Evolutionary conservation across 1,140 invertebrate genomes (phyloP), one percentile per base, ranked within the genome.

Genomic region (Nylanderia fulva): DNA sequence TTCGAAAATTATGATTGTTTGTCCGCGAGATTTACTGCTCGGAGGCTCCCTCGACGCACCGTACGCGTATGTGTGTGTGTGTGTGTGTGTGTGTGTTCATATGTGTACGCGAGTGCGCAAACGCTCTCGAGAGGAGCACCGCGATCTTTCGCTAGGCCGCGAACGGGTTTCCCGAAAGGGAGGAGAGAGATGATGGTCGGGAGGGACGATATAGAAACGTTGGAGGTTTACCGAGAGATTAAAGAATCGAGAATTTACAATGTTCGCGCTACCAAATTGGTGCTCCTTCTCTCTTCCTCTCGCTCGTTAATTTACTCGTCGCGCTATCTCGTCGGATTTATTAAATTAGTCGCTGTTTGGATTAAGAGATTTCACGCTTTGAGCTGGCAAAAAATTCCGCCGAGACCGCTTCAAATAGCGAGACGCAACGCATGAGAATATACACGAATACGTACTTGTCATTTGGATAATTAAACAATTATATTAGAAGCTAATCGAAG

Each of bases 1-100:
- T 92, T 93, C 91, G 92, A 92, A 93, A 94, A 94, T 94, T 94
- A 94, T 94, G 93, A 94, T 94, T 94, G 92, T 94, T 94, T 94
- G 94, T 94, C 92, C 92, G 90, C 85, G 90, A 93, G 92, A 94
- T 94, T 94, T 94, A 94, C 93, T 92, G 91, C 92, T 82, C 61
- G 83, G 85, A 82, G 85, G 86, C 86, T 83, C 85, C 77, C 86
- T 83, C 85, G 74, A 77, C 39, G 80, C 87, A 56, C 64, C 76
- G 63, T 79, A n/a, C 13, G 45, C n/a, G n/a, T 11, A 18, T 8
- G 15, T 61, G n/a, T 54, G 21, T 45, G 8, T 39, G 18, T 42
- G 33, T 33, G 13, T 33, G 29, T 36, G 36, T 45, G n/a, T n/a
- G 64, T n/a, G 11, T 6, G 24, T 13, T 33, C 29, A 33, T 3